phyloP scores from a whole-genome alignment of 1,140 invertebrate species.

The Drosophila bocqueti region DNA sequence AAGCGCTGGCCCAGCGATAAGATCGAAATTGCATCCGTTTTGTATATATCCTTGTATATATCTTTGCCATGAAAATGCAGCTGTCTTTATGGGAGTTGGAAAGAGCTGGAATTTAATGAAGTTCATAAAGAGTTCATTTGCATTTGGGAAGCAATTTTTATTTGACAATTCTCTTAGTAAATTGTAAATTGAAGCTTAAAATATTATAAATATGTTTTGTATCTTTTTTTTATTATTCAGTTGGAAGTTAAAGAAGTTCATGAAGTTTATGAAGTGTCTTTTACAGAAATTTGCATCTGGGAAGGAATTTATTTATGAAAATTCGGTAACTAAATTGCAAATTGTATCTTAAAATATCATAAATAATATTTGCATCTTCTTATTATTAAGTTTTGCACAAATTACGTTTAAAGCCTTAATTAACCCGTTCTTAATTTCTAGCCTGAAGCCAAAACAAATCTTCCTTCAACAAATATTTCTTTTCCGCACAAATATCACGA shows the following conservation, averaged over 20 bases:
- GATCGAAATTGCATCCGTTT: conserved; percentile 57
- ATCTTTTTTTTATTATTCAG: too few relatives aligned
- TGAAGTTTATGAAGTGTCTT: too few relatives aligned
- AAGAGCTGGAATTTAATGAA: background rate
- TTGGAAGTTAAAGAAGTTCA: too few relatives aligned
- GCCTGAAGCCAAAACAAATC: background rate
- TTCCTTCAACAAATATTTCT: background rate
- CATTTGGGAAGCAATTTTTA: background rate
- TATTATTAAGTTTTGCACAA: background rate
- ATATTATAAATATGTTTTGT: too few relatives aligned
- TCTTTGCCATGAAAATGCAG: conserved; percentile 27
- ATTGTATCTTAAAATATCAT: too few relatives aligned
- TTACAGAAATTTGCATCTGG: too few relatives aligned
- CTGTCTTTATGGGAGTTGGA: conserved; percentile 13
- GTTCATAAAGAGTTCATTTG: background rate
- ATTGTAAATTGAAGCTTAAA: background rate
- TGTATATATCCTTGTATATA: background rate
- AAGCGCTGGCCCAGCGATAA: conserved; percentile 35
- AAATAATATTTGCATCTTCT: too few relatives aligned
- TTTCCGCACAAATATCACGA: background rate
- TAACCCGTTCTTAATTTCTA: conserved; percentile 2
- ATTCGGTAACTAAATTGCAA: too few relatives aligned
- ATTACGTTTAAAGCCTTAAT: background rate
- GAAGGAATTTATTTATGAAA: too few relatives aligned
- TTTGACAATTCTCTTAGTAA: too few relatives aligned